These are phyloP conservation scores for Gavia stellata DNA, from an alignment of 2,113 vertebrate genomes.

Conservation along the genomic window DNA sequence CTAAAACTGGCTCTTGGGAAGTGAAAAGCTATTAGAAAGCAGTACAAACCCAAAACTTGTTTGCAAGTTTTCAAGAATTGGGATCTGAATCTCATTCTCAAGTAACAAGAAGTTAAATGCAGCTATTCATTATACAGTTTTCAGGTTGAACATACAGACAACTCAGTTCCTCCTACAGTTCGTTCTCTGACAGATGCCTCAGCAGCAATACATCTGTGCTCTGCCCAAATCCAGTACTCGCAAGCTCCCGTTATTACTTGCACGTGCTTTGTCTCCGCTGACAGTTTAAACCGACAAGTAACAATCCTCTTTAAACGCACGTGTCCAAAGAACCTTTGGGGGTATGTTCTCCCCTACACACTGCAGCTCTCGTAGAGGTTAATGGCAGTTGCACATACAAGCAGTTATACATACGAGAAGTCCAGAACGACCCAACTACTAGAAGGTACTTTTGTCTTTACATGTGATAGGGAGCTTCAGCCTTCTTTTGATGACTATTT, in stretches of 20 bases:
- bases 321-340: not conserved
- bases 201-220: not conserved
- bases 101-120: not conserved
- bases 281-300: not conserved
- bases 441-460: slow-evolving; percentile 18
- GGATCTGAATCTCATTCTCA: not conserved
- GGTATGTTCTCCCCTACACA: not conserved
- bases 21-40: slow-evolving; percentile 38
- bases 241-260: not conserved
- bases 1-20: slow-evolving; percentile 65
- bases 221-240: not conserved
- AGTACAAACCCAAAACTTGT: not conserved
- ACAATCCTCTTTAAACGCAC: not conserved
- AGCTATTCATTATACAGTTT: not conserved
- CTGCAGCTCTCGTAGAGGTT: not conserved
- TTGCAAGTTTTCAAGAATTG: slow-evolving; percentile 7
- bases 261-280: not conserved
- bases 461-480: not conserved
- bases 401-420: not conserved
- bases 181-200: not conserved
- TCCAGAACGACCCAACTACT: not conserved
- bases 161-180: not conserved
- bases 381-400: not conserved
- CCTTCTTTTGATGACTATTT: slow-evolving; percentile 24
- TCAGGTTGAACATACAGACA: not conserved